Evolutionary conservation across 1,140 invertebrate genomes (phyloP), one percentile per base, ranked within the genome.

Genomic region (Adelges cooleyi): DNA sequence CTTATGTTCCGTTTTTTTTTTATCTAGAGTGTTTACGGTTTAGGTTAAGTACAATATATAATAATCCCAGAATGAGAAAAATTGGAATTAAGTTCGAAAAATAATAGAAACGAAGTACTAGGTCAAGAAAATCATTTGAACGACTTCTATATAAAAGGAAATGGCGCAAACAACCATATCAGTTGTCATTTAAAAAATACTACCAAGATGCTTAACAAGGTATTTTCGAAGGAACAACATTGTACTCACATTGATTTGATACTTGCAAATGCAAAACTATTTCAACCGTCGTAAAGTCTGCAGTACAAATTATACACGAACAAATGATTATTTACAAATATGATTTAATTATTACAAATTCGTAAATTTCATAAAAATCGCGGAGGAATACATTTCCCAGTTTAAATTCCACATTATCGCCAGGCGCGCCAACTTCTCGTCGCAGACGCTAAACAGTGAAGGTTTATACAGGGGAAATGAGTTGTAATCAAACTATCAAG

Each of bases 351-450:
- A 48, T 46, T 10, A 25, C 29, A 29, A 48, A 46, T 62, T 62
- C 33, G 15, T 40, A 48, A 48, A 62, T 20, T 62, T 62, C 17
- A 42, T 62, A 62, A 62, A 62, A 62, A 62, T 62, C 56, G 56
- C 56, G 56, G 56, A 62, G 56, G 56, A 62, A 62, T 46, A 62
- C 56, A 62, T 62, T 62, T 62, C 56, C 40, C 56, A 62, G 56
- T 62, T 62, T 62, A 62, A 62, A 62, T 62, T 62, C 56, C 56
- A 62, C 56, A 62, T 62, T 62, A 62, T 62, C 56, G 42, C 56
- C 42, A 62, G 25, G 56, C 46, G 1, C 25, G 22, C 42, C 56
- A 62, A 62, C n/a, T 22, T 17, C 13, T 25, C 17, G n/a, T 59
- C 5, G 3, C 27, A 4, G 44, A 62, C 42, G 42, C 56, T 62